Evolutionary conservation across 2,113 vertebrate species (phyloP), one percentile per base, ranked within the genome.

Genomic region (Dryoscopus gambensis): DNA sequence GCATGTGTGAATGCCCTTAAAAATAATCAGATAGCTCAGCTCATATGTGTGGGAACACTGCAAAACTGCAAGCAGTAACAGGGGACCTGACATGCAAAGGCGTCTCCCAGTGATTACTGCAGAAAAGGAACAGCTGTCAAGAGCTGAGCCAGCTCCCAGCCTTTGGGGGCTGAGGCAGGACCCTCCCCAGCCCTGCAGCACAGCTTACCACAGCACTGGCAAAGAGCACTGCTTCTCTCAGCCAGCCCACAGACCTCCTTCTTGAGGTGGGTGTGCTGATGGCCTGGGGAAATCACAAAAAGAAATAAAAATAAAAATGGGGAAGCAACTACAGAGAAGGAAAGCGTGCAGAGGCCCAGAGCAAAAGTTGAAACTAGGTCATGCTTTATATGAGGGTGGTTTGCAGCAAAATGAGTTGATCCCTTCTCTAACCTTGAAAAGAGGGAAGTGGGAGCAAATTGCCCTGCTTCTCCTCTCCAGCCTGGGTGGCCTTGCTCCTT

Each of bases 111-210:
- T 9, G 28, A 22, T 78, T 65, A 30, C n/a, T 71, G 40, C 25
- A 65, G 84, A 93, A 83, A 85, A 91, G 67, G 62, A 93, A 37
- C 71, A 95, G 62, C 93, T 95, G 82, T 68, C 67, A 65, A 92
- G 30, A 49, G 15, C 33, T 42, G 63, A 94, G 65, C 37, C 5
- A 3, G 33, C 60, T 87, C 62, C 47, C 57, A 71, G 57, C 68
- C 49, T 68, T 73, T 57, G 35, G 81, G 59, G 84, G 70, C 74
- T 65, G 35, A 87, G 73, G 15, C 5, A 15, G 84, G 65, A 64
- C 53, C 47, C 56, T 91, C 30, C 93, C 56, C 59, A 52, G 44
- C 35, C 33, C 49, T 14, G 50, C 49, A 49, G 70, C 53, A 49
- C 63, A 31, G 80, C 42, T 95, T 28, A 46, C 44, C 39, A 6